These are phyloP conservation scores for Epinephelus moara DNA, from an alignment of 2,113 vertebrate genomes.

Conservation along the genomic window DNA sequence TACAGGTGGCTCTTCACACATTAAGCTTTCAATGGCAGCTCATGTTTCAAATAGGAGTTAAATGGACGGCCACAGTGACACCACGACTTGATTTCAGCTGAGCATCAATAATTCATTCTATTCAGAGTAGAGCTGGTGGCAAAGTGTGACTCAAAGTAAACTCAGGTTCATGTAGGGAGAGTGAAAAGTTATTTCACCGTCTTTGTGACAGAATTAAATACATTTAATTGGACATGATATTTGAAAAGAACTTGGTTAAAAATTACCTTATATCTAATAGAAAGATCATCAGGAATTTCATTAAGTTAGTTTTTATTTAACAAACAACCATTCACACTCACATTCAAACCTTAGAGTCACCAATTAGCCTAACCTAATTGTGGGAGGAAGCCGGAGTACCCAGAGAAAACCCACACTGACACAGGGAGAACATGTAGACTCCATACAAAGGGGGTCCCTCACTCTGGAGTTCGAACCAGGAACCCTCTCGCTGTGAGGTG, in stretches of 20 bases:
- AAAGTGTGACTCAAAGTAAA: not conserved
- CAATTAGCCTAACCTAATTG: too few relatives aligned
- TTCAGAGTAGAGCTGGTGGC: not conserved
- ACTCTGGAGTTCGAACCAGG: too few relatives aligned
- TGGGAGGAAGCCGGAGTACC: too few relatives aligned
- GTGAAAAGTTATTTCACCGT: not conserved
- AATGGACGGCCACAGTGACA: slow-evolving; percentile 40
- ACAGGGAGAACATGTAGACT: too few relatives aligned
- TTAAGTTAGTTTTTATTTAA: not conserved
- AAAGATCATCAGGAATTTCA: not conserved
- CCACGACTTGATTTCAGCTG: slow-evolving; percentile 53
- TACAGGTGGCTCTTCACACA: slow-evolving; percentile 78
- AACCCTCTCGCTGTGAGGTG: too few relatives aligned
- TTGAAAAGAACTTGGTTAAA: not conserved
- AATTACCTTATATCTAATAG: not conserved
- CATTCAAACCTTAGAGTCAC: too few relatives aligned
- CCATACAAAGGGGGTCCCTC: too few relatives aligned
- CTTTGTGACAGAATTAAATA: not conserved
- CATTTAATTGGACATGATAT: not conserved
- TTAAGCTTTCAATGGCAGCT: slow-evolving; percentile 55
- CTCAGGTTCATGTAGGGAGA: not conserved
- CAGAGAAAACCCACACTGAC: too few relatives aligned
- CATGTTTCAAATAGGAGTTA: slow-evolving; percentile 64
- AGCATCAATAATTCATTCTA: slow-evolving; percentile 74
- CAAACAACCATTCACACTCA: too few relatives aligned